Percentiles rank a stretch among this genome's conserved stretches.
Evolutionary conservation across 2,113 vertebrate species (phyloP).

Genomic region (Rissa tridactyla): DNA sequence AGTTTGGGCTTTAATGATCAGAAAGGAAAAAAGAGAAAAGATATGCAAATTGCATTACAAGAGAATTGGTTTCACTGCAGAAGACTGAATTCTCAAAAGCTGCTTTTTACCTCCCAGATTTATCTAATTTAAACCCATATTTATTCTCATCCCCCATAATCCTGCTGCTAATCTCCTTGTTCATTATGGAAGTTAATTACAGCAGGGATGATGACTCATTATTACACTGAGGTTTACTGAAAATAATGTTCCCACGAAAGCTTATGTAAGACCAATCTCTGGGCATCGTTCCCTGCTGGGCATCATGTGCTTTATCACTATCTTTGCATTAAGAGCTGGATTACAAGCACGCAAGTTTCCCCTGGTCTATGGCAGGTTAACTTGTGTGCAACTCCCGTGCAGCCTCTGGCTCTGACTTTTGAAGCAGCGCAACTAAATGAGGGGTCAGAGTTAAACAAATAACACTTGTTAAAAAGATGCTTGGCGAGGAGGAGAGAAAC

Average conservation of each 20-base stretch:
- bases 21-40: not conserved
- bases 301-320: not conserved
- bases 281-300: conserved; percentile 4
- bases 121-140: conserved; percentile 2
- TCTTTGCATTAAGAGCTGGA: not conserved
- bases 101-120: not conserved
- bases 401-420: not conserved
- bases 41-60: not conserved
- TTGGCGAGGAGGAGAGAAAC: not conserved
- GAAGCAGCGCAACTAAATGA: not conserved
- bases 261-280: conserved; percentile 27
- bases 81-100: not conserved
- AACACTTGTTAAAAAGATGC: rapidly evolving
- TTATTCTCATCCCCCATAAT: conserved; percentile 22
- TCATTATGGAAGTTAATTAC: conserved; percentile 57
- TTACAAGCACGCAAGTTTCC: not conserved
- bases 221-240: conserved; percentile 3
- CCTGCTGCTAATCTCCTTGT: conserved; percentile 30
- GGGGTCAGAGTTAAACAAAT: not conserved
- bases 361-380: not conserved
- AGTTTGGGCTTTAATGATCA: not conserved
- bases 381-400: rapidly evolving
- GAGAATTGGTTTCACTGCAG: not conserved
- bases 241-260: conserved; percentile 33
- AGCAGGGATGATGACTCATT: conserved; percentile 49